Conservation (phyloP, 2,888 invertebrate species). For the Vanessa cardui region DNA sequence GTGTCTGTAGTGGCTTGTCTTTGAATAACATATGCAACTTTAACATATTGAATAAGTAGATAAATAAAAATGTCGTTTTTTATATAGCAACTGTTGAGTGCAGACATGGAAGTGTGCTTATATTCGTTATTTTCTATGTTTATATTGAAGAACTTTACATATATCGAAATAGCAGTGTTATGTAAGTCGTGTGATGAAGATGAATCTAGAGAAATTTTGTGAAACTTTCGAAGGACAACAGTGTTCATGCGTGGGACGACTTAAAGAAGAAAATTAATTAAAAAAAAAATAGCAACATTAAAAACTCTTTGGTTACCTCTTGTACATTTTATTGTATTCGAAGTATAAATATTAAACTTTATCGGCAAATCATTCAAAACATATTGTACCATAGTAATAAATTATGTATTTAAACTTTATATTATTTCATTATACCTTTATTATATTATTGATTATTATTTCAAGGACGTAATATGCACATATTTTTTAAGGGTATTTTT, state of each 20-base stretch:
- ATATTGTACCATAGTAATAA: conserved; percentile 79
- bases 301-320: conserved; percentile 44
- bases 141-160: conserved; percentile 64
- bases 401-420: conserved; percentile 77
- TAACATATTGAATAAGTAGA: background rate
- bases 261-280: conserved; percentile 37
- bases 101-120: conserved; percentile 59
- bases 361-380: conserved; percentile 69
- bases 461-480: too few species aligned
- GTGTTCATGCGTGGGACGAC: conserved; percentile 55
- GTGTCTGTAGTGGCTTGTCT: too few species aligned
- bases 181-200: conserved; percentile 47
- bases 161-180: conserved; percentile 53
- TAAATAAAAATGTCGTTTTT: conserved; percentile 11
- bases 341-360: conserved; percentile 42
- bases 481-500: too few species aligned
- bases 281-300: conserved; percentile 41
- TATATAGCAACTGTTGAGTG: conserved; percentile 61
- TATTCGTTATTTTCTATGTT: conserved; percentile 77
- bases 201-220: conserved; percentile 44
- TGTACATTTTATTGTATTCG: conserved; percentile 48
- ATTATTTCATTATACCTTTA: conserved; percentile 17
- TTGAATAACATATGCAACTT: background rate
- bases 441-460: background rate
- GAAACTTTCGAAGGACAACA: conserved; percentile 36